Percentiles rank a stretch among this genome's conserved stretches.
Evolutionary conservation across 2,888 invertebrate species (phyloP).

Genomic region (Eupithecia centaureata): DNA sequence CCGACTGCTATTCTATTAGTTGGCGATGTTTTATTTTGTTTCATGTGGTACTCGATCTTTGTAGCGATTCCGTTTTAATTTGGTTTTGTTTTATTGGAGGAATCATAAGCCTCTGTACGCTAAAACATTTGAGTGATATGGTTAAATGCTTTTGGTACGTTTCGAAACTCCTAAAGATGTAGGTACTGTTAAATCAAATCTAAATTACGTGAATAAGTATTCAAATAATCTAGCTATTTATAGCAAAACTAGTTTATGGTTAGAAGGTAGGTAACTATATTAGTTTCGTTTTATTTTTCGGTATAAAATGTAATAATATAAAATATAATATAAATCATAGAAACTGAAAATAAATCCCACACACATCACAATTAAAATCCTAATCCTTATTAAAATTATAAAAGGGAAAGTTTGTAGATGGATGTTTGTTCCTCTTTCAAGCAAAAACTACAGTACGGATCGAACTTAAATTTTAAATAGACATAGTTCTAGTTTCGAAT

Average conservation of each 20-base stretch:
- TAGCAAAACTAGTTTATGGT: background rate
- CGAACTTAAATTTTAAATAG: too few species aligned
- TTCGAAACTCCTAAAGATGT: background rate
- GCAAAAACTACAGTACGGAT: too few species aligned
- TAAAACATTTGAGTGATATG: too few species aligned
- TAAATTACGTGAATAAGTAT: background rate
- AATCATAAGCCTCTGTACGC: background rate
- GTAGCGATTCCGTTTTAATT: slow-evolving; percentile 18
- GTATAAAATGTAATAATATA: too few species aligned
- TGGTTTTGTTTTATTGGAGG: slow-evolving; percentile 9
- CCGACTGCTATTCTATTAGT: slow-evolving; percentile 49
- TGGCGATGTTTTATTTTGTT: slow-evolving; percentile 42
- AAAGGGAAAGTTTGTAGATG: too few species aligned
- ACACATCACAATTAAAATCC: too few species aligned
- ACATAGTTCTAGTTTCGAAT: too few species aligned
- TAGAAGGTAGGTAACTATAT: background rate
- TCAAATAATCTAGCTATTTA: background rate
- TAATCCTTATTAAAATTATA: too few species aligned
- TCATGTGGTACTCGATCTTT: slow-evolving; percentile 38
- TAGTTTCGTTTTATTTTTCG: too few species aligned
- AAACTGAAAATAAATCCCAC: too few species aligned
- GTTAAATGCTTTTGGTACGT: background rate
- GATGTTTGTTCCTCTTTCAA: too few species aligned
- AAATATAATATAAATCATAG: too few species aligned
- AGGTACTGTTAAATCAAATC: background rate